These are phyloP conservation scores for Setophaga kirtlandii DNA, from an alignment of 2,113 vertebrate species.

Conservation along the genomic window DNA sequence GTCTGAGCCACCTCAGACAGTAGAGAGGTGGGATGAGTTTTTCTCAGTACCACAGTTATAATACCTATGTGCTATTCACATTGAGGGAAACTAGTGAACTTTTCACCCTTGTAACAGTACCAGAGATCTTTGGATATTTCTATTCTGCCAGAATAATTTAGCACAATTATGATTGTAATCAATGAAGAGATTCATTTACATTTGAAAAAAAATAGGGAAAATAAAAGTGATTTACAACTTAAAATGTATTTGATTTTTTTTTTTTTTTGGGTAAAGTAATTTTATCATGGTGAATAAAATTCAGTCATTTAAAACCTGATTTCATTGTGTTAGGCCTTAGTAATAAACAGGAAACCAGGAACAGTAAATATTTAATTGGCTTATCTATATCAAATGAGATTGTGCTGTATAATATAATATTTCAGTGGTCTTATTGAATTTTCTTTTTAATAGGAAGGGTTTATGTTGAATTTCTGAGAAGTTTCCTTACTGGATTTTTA, in stretches of 20 bases:
- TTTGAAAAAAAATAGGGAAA: neutral
- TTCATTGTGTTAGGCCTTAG: neutral
- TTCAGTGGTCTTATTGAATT: constrained; percentile 15
- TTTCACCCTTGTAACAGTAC: neutral
- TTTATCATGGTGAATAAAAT: constrained; percentile 10
- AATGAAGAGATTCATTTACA: neutral
- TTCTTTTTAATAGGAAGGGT: neutral
- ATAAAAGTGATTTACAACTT: neutral
- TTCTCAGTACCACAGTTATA: neutral
- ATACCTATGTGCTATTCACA: neutral
- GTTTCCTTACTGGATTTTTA: constrained; percentile 14
- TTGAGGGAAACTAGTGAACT: neutral
- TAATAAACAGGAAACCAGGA: constrained; percentile 44
- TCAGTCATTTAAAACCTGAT: constrained; percentile 6
- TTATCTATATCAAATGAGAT: constrained; percentile 33
- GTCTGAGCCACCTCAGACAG: neutral
- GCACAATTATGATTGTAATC: neutral
- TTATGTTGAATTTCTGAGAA: constrained; percentile 26
- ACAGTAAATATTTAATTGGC: constrained; percentile 61
- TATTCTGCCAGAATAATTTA: neutral
- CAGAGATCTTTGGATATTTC: neutral
- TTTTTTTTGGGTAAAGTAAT: neutral
- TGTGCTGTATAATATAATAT: neutral
- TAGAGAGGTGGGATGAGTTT: neutral
- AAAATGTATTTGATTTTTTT: neutral